Base-by-base conservation (phyloP, 2,113 vertebrate genomes). In the Rana temporaria region DNA sequence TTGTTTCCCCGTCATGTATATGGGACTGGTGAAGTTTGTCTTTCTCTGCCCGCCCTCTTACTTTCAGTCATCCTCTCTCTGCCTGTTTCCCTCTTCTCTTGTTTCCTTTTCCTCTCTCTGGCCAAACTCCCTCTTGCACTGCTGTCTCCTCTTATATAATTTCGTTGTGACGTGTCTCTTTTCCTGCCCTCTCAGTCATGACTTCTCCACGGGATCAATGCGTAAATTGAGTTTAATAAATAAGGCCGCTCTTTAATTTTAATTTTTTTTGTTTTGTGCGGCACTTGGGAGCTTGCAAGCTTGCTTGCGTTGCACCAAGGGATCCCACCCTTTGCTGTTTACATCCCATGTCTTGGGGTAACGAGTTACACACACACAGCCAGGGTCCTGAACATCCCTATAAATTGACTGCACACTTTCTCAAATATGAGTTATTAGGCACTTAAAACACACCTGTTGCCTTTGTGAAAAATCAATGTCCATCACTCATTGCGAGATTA, bases 1-100 rank as follows among this genome's bases (percentile, higher is more conserved):
- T 63, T 17, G 34, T 68, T 59, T 30, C 71, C 79, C 74, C 64
- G 48, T 76, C 76, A 81, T 83, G 81, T 83, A 83, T 83, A 83
- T 83, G 81, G 72, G 64, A 83, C 81, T 68, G 81, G 81, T 83
- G 81, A 76, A 83, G 81, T 83, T 68, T 68, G 81, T 83, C 72
- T 84, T 84, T 70, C 78, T 80, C 83, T 84, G 75, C 67, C 78
- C 78, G 5, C 52, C 66, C 55, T 30, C 52, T 63, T 56, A 22
- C 57, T 68, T 79, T 72, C 69, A 53, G 60, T 80, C 83, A 65
- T 60, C 30, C 55, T n/a, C 34, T 30, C 26, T 59, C 73, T 55
- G 20, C 57, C 80, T 75, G 52, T 70, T 22, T 42, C 42, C 30
- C 11, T 2, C 52, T 24, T 80, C 26, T 64, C 32, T 15, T 48